These are phyloP conservation scores for Myzus persicae DNA, from an alignment of 1,140 invertebrate species.

Conservation along the genomic window DNA sequence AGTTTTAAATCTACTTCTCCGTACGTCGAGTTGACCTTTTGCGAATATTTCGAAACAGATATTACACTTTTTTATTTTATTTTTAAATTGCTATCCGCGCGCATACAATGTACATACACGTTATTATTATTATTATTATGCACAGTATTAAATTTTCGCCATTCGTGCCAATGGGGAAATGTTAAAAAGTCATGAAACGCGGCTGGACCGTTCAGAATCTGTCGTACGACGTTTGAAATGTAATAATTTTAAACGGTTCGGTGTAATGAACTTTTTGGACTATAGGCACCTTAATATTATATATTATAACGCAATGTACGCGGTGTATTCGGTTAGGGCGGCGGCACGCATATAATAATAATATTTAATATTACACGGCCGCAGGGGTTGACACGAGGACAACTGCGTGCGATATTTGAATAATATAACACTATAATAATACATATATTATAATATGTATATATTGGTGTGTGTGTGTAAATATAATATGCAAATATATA, in stretches of 20 bases:
- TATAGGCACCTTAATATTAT: background rate
- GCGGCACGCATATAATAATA: background rate
- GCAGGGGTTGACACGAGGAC: background rate
- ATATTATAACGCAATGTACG: background rate
- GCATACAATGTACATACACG: background rate
- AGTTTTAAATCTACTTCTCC: background rate
- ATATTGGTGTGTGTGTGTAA: background rate
- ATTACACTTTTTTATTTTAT: background rate
- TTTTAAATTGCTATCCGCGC: background rate
- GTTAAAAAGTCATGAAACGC: background rate
- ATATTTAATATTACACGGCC: background rate
- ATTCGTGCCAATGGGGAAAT: conserved; percentile 2
- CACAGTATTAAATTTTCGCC: background rate
- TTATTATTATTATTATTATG: background rate
- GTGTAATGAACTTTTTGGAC: background rate
- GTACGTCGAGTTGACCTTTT: conserved; percentile 17
- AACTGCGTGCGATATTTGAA: background rate
- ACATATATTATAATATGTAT: background rate
- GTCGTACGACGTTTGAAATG: background rate
- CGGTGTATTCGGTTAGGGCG: background rate
- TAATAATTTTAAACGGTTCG: conserved; percentile 4
- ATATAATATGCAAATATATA: background rate
- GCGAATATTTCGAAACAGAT: background rate
- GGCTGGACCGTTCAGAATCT: background rate
- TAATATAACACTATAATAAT: background rate